Evolutionary conservation across 2,113 vertebrate genomes (phyloP).

Genomic region (Rhizomys pruinosus): DNA sequence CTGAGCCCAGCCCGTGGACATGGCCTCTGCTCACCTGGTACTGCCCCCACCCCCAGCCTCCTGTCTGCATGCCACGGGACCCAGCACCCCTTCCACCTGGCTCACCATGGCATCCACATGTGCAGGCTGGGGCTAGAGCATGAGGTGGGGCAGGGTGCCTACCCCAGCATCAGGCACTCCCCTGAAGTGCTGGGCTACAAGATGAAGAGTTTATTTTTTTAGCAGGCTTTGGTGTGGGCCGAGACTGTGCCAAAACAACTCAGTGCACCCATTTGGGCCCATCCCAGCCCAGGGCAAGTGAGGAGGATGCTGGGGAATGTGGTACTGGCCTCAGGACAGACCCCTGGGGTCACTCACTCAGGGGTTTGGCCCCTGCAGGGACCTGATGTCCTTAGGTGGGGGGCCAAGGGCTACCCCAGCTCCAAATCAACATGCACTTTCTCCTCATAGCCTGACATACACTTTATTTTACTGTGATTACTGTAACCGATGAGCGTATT

Average conservation of each 20-base stretch:
- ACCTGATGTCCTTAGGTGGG: not conserved
- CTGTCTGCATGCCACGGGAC: constrained; percentile 43
- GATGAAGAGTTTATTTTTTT: constrained; percentile 89
- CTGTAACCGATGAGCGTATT: not conserved
- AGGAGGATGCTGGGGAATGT: not conserved
- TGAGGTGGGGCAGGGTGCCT: not conserved
- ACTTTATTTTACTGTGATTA: constrained; percentile 53
- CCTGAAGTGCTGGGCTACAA: constrained; percentile 59
- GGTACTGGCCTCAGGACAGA: not conserved
- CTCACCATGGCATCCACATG: not conserved
- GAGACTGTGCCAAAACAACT: not conserved
- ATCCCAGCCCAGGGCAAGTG: not conserved
- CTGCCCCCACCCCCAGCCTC: constrained; percentile 4
- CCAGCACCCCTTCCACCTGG: not conserved
- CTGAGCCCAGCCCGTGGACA: not conserved
- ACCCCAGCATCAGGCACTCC: not conserved
- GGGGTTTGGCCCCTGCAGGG: not conserved
- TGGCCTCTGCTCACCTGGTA: not conserved
- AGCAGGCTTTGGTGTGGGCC: constrained; percentile 82
- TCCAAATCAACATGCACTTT: constrained; percentile 71
- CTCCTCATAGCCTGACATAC: constrained; percentile 58
- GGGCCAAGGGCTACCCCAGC: not conserved
- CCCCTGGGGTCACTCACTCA: not conserved
- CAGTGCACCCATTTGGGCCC: not conserved
- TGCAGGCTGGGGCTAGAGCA: not conserved